Evolutionary conservation across 2,888 invertebrate genomes (phyloP).

Genomic region (Monochamus alternatus): DNA sequence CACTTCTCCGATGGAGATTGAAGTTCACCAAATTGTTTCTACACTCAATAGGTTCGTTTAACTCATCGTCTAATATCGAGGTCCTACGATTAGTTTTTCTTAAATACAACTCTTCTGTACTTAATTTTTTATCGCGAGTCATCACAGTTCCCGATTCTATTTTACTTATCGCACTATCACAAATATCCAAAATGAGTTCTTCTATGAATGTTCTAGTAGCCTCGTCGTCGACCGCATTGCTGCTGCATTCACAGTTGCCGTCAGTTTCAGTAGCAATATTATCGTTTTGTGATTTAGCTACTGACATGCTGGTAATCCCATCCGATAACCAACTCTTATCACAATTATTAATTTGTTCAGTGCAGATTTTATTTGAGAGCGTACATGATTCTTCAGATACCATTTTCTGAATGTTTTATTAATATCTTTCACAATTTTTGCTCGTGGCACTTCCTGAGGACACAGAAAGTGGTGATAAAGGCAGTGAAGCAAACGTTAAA

Average conservation of each 20-base stretch:
- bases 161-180: slow-evolving; percentile 52
- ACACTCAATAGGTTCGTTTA: slow-evolving; percentile 48
- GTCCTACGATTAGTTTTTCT: slow-evolving; percentile 51
- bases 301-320: slow-evolving; percentile 52
- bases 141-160: slow-evolving; percentile 53
- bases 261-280: slow-evolving; percentile 28
- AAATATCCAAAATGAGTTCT: slow-evolving; percentile 53
- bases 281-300: slow-evolving; percentile 43
- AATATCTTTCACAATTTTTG: neutral
- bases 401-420: slow-evolving; percentile 46
- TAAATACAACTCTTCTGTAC: slow-evolving; percentile 50
- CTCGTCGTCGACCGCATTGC: slow-evolving; percentile 42
- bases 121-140: slow-evolving; percentile 52
- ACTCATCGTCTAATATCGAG: slow-evolving; percentile 55
- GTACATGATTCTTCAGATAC: slow-evolving; percentile 52
- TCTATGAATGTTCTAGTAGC: slow-evolving; percentile 45
- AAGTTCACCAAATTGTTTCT: slow-evolving; percentile 49
- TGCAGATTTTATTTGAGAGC: slow-evolving; percentile 42
- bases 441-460: slow-evolving; percentile 10
- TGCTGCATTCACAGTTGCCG: slow-evolving; percentile 27
- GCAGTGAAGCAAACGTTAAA: neutral
- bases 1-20: slow-evolving; percentile 48
- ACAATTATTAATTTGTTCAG: slow-evolving; percentile 39
- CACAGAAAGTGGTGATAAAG: neutral
- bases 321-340: slow-evolving; percentile 53